Evolutionary conservation across 2,797 vertebrate genomes (phyloP), one percentile per base, ranked within the genome.

Genomic region (Sebastes cheni): DNA sequence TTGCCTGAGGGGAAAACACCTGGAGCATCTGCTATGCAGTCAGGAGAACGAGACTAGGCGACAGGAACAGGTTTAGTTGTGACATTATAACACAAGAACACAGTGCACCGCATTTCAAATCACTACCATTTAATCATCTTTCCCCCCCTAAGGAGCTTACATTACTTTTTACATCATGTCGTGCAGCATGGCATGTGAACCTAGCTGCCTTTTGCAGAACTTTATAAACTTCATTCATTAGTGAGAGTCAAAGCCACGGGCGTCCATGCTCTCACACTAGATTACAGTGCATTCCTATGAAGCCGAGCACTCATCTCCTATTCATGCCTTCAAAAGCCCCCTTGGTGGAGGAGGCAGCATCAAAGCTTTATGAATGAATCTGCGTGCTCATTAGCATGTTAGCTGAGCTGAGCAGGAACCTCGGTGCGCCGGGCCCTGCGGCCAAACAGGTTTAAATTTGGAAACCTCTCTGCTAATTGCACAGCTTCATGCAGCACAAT

Each of bases 281-380:
- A 89, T 86, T 85, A 78, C 79, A 69, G 72, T 80, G 59, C 84
- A 84, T 89, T 89, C 81, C 84, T 81, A 42, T 73, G 72, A 86
- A 87, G 81, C 79, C 39, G 34, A 65, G 78, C 46, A 36, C 87
- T 88, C 86, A 81, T 90, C 85, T 88, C 76, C 83, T 90, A 62
- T 86, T 89, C 79, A 71, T 72, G 80, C 80, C 75, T 86, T 88
- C 75, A 80, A 91, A 84, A 82, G 77, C 59, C 66, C 83, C 84
- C 80, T 86, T 23, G 73, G 82, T 79, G 86, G 79, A 89, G 22
- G 55, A 89, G 36, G 58, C 79, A 86, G 85, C 90, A 91, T 92
- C 87, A 93, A 92, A 92, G 91, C 89, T 91, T 91, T 89, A 92
- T 94, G 91, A 94, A 93, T 93, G 91, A 89, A 90, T 84, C 60